These are phyloP conservation scores for Autographa pulchrina DNA, from an alignment of 2,888 invertebrate genomes.

Conservation along the genomic window DNA sequence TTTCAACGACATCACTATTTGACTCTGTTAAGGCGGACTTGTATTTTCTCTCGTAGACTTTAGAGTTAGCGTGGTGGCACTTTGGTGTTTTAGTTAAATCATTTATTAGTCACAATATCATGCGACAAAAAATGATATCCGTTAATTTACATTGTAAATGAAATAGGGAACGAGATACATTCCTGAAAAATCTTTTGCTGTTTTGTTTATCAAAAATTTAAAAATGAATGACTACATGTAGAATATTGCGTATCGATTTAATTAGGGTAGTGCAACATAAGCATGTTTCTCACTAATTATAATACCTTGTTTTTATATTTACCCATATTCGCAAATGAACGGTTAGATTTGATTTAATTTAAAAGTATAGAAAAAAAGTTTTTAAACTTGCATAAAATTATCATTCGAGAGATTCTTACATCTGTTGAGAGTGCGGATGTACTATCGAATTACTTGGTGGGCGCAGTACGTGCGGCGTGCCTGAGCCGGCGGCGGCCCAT, in stretches of 20 bases:
- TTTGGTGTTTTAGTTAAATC: neutral
- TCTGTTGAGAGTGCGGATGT: constrained; percentile 52
- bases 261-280: neutral
- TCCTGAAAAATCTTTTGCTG: too few species aligned
- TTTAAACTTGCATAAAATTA: constrained; percentile 32
- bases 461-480: constrained; percentile 69
- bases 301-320: too few species aligned
- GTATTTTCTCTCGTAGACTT: neutral
- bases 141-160: too few species aligned
- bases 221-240: too few species aligned
- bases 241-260: constrained; percentile 14
- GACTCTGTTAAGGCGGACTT: neutral
- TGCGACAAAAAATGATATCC: too few species aligned
- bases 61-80: too few species aligned
- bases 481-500: constrained; percentile 81
- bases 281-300: too few species aligned
- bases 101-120: too few species aligned
- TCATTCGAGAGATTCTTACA: constrained; percentile 33
- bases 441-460: constrained; percentile 63
- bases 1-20: neutral
- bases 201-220: too few species aligned
- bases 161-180: too few species aligned
- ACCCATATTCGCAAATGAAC: too few species aligned
- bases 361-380: neutral
- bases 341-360: too few species aligned